Percentiles rank a stretch among this genome's conserved stretches.
Conservation (phyloP, 2,797 vertebrate genomes). For the Periparus ater region DNA sequence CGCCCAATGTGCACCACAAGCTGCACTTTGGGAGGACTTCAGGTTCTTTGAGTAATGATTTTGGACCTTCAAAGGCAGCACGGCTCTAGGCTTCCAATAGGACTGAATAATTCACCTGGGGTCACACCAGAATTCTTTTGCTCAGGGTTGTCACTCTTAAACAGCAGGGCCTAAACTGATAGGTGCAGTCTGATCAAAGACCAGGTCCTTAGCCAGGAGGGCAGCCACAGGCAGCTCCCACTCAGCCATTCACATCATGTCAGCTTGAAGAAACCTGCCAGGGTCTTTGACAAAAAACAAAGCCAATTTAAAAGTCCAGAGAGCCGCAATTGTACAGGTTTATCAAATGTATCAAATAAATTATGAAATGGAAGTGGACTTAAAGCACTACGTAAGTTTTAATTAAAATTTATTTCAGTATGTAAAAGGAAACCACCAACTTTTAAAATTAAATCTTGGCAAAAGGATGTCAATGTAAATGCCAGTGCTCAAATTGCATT, state of each 20-base stretch:
- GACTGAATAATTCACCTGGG: background rate
- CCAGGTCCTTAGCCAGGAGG: background rate
- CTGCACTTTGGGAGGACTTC: background rate
- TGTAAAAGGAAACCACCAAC: background rate
- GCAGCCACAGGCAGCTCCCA: background rate
- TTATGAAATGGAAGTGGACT: background rate
- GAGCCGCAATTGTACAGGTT: background rate
- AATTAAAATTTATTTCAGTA: conserved; percentile 27
- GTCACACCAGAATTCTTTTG: background rate
- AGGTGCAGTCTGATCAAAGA: accelerated
- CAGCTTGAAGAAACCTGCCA: background rate
- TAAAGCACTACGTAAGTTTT: conserved; percentile 8
- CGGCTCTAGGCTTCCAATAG: accelerated
- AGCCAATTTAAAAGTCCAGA: background rate
- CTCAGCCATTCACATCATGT: background rate
- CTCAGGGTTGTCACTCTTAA: background rate
- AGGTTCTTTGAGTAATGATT: background rate
- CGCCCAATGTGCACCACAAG: background rate
- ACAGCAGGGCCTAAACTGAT: background rate
- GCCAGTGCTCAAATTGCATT: background rate
- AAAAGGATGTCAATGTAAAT: conserved; percentile 40
- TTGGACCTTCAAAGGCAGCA: background rate
- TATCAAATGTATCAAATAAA: background rate
- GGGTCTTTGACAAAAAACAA: background rate
- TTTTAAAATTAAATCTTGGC: conserved; percentile 50